phyloP scores from a whole-genome alignment of 1,140 invertebrate species.

The Drosophila micromelanica region DNA sequence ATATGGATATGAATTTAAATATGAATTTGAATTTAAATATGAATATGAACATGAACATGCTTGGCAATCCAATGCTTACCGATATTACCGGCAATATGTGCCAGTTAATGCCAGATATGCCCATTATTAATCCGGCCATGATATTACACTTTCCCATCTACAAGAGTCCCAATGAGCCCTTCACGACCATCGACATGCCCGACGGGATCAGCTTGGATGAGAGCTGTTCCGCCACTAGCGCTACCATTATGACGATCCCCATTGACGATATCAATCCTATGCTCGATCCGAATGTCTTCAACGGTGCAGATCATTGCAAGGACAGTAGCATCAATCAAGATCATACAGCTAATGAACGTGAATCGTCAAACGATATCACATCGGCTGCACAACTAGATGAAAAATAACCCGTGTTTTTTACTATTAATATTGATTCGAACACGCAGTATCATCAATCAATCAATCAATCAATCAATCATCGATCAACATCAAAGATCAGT shows the following conservation, averaged over 20 bases:
- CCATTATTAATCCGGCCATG: not conserved
- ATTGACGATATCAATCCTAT: not conserved
- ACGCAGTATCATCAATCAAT: not conserved
- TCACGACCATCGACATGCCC: not conserved
- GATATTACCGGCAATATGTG: not conserved
- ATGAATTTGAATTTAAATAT: conserved; percentile 5
- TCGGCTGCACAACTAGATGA: not conserved
- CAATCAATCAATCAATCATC: not conserved
- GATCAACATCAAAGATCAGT: not conserved
- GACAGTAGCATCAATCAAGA: conserved; percentile 3
- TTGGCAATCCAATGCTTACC: not conserved
- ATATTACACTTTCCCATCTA: not conserved
- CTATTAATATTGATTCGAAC: too few species aligned
- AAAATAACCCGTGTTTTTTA: not conserved
- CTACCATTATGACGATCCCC: not conserved
- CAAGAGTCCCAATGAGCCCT: not conserved
- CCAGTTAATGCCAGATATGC: conserved; percentile 1
- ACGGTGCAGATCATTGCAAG: not conserved
- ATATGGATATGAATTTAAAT: conserved; percentile 9
- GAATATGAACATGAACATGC: conserved; percentile 1
- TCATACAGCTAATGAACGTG: not conserved
- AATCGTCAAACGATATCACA: not conserved
- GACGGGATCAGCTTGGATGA: conserved; percentile 4
- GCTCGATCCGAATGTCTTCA: not conserved
- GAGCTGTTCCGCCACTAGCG: not conserved